Evolutionary conservation across 2,888 invertebrate species (phyloP).

Genomic region (Steinernema scapterisci): DNA sequence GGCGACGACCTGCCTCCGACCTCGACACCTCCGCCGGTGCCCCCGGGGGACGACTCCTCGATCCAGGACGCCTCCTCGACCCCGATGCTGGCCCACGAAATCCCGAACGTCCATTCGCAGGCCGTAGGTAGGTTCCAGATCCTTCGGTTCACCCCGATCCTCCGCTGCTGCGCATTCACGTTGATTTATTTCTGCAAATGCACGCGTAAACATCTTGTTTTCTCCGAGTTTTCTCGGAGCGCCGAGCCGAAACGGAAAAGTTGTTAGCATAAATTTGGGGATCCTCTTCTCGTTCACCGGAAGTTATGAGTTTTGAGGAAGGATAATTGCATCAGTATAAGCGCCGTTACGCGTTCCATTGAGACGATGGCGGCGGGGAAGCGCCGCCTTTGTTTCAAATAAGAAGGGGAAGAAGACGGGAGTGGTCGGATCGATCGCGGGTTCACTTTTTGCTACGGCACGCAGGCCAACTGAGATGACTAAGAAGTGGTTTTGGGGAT

Average conservation of each 20-base stretch:
- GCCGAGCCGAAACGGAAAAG: neutral
- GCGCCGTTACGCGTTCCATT: neutral
- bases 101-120: conserved; percentile 35
- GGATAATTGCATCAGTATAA: conserved; percentile 25
- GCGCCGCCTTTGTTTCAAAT: conserved; percentile 4
- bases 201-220: neutral
- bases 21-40: conserved; percentile 42
- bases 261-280: neutral
- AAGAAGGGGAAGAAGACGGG: neutral
- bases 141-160: conserved; percentile 6
- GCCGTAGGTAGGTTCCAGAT: conserved; percentile 18
- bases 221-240: neutral
- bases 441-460: neutral
- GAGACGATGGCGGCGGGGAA: conserved; percentile 9
- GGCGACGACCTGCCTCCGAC: conserved; percentile 34
- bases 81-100: conserved; percentile 34
- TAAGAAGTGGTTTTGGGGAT: too few relatives aligned
- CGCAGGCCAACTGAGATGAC: too few relatives aligned
- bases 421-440: neutral
- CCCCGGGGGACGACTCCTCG: conserved; percentile 12
- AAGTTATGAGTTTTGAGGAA: conserved; percentile 11
- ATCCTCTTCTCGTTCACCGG: neutral
- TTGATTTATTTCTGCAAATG: neutral
- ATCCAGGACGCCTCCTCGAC: conserved; percentile 14
- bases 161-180: neutral